Conservation (phyloP, 2,113 vertebrate genomes). For the Nothocercus julius region DNA sequence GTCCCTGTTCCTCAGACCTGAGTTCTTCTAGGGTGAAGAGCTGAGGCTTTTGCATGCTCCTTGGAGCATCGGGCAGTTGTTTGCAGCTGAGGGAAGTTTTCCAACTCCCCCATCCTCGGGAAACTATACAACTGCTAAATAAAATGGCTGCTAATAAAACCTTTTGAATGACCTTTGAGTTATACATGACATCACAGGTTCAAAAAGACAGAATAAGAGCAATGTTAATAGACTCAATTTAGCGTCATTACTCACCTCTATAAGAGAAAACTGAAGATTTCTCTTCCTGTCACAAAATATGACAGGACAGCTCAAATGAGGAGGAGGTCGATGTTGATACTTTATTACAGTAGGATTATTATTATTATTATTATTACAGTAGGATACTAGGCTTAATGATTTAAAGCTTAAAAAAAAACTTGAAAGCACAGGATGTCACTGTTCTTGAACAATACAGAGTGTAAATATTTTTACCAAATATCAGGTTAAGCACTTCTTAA, state of each 20-base stretch:
- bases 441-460: not conserved
- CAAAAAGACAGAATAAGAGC: not conserved
- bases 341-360: not conserved
- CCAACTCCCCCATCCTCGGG: not conserved
- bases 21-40: not conserved
- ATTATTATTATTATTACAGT: not conserved
- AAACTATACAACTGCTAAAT: not conserved
- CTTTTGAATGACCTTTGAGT: not conserved
- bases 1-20: not conserved
- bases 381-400: not conserved
- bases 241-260: not conserved
- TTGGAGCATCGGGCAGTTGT: not conserved
- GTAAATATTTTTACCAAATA: not conserved
- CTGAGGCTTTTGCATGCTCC: not conserved
- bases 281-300: not conserved
- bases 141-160: not conserved
- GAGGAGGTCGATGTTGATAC: not conserved
- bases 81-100: not conserved
- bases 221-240: not conserved
- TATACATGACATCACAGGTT: not conserved
- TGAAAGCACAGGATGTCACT: not conserved
- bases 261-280: not conserved
- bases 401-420: not conserved
- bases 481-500: not conserved
- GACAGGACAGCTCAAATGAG: rapidly evolving